These are phyloP conservation scores for Dicyrtoma fusca DNA, from an alignment of 2,888 invertebrate species.

Conservation along the genomic window DNA sequence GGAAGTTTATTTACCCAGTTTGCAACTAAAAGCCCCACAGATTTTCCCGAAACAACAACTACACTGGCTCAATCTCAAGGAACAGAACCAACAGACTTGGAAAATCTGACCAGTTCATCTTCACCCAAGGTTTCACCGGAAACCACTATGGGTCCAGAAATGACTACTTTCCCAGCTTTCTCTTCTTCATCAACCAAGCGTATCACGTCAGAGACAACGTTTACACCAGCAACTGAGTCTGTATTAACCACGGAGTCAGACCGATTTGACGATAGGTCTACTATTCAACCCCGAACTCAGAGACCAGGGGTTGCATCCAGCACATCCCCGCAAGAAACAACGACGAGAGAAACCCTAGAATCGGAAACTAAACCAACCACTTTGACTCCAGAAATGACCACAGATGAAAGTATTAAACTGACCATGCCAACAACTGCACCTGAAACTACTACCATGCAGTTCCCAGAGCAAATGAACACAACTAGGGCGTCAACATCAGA, in stretches of 20 bases:
- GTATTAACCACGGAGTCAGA: not conserved
- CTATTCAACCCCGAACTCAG: conserved; percentile 3
- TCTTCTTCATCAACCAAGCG: not conserved
- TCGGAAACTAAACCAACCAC: too few species aligned
- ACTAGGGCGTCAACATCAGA: not conserved
- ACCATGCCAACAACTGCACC: not conserved
- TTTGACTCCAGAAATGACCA: not conserved
- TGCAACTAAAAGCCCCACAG: not conserved
- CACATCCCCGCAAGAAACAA: too few species aligned
- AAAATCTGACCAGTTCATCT: not conserved
- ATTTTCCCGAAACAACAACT: conserved; percentile 18
- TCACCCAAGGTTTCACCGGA: not conserved
- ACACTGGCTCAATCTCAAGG: conserved; percentile 46
- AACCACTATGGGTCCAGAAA: not conserved
- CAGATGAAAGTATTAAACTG: not conserved
- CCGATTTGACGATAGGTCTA: not conserved
- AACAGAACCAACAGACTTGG: conserved; percentile 10
- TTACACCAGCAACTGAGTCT: not conserved
- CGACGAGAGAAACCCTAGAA: too few species aligned
- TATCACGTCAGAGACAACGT: too few species aligned
- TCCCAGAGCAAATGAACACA: not conserved
- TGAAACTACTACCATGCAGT: conserved; percentile 19
- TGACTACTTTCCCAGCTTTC: not conserved
- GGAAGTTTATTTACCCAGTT: conserved; percentile 12
- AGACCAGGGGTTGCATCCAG: not conserved